Evolutionary conservation across 1,140 invertebrate species (phyloP), one percentile per base, ranked within the genome.

Genomic region (Dendroctonus valens): DNA sequence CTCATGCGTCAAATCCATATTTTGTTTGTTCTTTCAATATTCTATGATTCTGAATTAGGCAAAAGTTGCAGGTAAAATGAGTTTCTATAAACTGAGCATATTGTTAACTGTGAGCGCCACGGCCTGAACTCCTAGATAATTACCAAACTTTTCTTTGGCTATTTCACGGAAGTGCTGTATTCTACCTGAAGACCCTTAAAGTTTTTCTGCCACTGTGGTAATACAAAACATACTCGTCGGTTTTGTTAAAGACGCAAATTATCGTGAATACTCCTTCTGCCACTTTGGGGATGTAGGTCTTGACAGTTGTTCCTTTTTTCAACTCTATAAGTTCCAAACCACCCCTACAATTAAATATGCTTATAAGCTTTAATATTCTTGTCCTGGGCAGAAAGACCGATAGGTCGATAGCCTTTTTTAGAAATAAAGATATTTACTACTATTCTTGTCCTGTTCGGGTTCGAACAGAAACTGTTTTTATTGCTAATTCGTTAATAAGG

Each of bases 261-360:
- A 98, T 93, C 9, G 91, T 94, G 77, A 98, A 98, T 0, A 99
- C 96, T 3, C 97, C 97, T 80, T 99, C 96, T 7, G 96, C 95
- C 0, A 97, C 90, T 78, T 91, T 87, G 2, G 92, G 91, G 67
- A 98, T 96, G 53, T 95, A 91, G 0, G 91, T 94, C 75, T 89
- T 88, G 0, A 93, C 87, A 0, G 86, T 88, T 42, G 86, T 85
- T 6, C 94, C 91, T 79, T 93, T 87, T 78, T 93, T 91, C 59
- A 96, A 78, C 75, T 95, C 93, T 38, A 96, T 83, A 15, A 96
- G 83, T 74, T 98, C 95, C 2, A 99, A 80, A 0, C 97, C 97
- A 0, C 97, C 97, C 69, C 95, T 86, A 41, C 65, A 76, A 77
- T 51, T 57, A 39, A 39, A 38, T 7, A 5, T 55, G 3, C 5